These are phyloP conservation scores for Ia io DNA, from an alignment of 2,113 vertebrate species.

Conservation along the genomic window DNA sequence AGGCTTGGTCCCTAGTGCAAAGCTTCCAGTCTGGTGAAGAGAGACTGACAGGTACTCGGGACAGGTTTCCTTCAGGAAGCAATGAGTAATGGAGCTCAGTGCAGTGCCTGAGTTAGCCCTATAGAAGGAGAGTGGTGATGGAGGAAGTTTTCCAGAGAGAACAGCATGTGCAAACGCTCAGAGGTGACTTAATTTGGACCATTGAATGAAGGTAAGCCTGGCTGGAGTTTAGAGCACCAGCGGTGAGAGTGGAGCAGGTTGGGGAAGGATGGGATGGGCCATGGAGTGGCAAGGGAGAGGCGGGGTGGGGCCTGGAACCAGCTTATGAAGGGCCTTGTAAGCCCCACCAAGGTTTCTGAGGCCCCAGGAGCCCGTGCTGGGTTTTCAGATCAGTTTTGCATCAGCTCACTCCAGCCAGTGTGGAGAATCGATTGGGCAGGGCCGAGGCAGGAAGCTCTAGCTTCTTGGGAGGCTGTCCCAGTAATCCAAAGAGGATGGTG, in stretches of 20 bases:
- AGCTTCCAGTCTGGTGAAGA: neutral
- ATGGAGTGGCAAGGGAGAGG: neutral
- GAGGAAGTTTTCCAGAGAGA: neutral
- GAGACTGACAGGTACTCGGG: neutral
- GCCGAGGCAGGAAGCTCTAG: neutral
- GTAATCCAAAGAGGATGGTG: neutral
- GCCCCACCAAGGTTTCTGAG: neutral
- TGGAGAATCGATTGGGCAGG: neutral
- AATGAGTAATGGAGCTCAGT: neutral
- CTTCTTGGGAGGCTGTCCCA: neutral
- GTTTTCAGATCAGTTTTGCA: neutral
- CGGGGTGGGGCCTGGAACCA: neutral
- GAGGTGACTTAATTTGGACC: neutral
- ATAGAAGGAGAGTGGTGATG: neutral
- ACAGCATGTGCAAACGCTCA: neutral
- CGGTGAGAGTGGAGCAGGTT: neutral
- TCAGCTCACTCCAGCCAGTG: neutral
- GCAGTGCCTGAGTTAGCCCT: neutral
- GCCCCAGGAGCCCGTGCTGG: neutral
- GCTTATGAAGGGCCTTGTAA: neutral
- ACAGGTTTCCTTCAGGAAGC: slow-evolving; percentile 17
- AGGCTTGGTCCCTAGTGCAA: neutral
- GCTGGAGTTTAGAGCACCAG: neutral
- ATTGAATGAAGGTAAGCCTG: neutral
- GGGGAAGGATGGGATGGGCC: neutral